Evolutionary conservation across 2,888 invertebrate genomes (phyloP), one percentile per base, ranked within the genome.

Genomic region (Julus scandinavius): DNA sequence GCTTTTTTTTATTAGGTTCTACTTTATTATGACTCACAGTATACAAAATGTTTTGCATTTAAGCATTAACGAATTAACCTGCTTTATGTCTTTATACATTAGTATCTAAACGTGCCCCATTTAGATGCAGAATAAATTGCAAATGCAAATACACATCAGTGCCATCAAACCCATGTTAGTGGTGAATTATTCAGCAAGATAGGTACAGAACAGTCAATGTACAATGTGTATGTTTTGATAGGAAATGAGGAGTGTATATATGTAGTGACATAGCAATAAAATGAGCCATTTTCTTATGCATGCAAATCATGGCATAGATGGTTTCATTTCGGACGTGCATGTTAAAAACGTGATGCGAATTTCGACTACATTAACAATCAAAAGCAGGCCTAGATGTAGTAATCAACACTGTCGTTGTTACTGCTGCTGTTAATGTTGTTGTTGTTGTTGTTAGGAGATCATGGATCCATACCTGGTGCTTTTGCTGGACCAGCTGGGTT

Each of bases 281-380:
- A 29, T 63, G 20, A 63, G n/a, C n/a, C 20, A 63, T 63, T 63
- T 63, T 63, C 20, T 20, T 63, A 63, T 63, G 20, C 63, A 20
- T 3, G n/a, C 20, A 20, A 72, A 72, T 72, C 29, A 72, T 72
- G 72, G 72, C 29, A 20, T 29, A 29, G 7, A 29, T 72, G 72
- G 72, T 72, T 72, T 72, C 72, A 72, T 72, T 72, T 29, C 29
- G 72, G 72, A 72, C 72, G 72, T 72, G 72, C 72, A 29, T 29
- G 72, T 7, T 72, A 72, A 72, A 29, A 72, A 72, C 72, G 72
- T 72, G 72, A 29, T 72, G 13, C 11, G 72, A 72, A 72, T 72
- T 72, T 72, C 7, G 72, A 72, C 72, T 72, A 72, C 72, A 72
- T 72, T 72, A 72, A 29, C 72, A 72, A 72, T 72, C 72, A 72